These are phyloP conservation scores for Drosophila kepulauana DNA, from an alignment of 1,140 invertebrate species.

Conservation along the genomic window DNA sequence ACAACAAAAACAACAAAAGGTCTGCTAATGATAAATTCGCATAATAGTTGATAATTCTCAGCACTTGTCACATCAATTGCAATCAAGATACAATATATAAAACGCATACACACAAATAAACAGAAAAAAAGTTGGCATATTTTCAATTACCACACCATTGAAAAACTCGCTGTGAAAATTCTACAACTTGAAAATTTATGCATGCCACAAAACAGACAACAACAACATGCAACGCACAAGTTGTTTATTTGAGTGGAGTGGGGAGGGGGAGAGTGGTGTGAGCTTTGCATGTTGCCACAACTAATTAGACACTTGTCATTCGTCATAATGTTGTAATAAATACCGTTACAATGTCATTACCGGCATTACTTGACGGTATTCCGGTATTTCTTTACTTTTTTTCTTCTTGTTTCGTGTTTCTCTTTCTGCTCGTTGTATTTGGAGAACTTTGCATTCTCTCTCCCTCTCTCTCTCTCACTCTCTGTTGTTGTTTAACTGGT, in stretches of 20 bases:
- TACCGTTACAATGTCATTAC: constrained; percentile 83
- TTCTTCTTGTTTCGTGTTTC: not conserved
- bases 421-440: not conserved
- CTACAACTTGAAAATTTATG: constrained; percentile 33
- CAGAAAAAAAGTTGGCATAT: not conserved
- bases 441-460: constrained; percentile 27
- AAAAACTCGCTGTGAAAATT: constrained; percentile 24
- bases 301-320: constrained; percentile 82
- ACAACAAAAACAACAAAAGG: constrained; percentile 13
- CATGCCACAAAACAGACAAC: constrained; percentile 38
- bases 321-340: constrained; percentile 80
- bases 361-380: constrained; percentile 73
- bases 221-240: not conserved
- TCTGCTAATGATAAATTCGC: constrained; percentile 12
- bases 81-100: constrained; percentile 12
- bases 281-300: constrained; percentile 60
- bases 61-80: constrained; percentile 32
- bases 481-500: not conserved
- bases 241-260: not conserved
- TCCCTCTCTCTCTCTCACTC: not conserved
- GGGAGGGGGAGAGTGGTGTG: not conserved
- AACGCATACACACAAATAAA: not conserved
- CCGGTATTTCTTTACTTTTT: constrained; percentile 25
- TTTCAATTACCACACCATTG: constrained; percentile 26
- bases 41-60: constrained; percentile 28